These are phyloP conservation scores for Apocheima hispidaria DNA, from an alignment of 2,888 invertebrate species.

Conservation along the genomic window DNA sequence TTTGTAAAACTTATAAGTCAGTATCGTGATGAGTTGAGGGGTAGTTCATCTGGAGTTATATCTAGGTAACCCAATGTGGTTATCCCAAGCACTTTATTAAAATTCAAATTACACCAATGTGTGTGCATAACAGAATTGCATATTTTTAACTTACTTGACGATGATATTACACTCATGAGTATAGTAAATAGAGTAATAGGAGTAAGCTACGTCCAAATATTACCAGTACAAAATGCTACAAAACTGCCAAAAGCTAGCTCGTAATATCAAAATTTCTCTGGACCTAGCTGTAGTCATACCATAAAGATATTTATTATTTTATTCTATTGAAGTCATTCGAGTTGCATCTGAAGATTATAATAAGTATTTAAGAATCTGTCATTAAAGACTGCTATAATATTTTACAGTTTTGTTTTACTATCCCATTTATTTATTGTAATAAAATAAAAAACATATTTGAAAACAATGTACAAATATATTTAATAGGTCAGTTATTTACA, in stretches of 20 bases:
- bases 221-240: slow-evolving; percentile 40
- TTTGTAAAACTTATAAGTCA: slow-evolving; percentile 45
- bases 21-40: slow-evolving; percentile 33
- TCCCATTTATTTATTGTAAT: slow-evolving; percentile 30
- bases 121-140: not conserved
- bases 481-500: slow-evolving; percentile 39
- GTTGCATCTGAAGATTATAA: slow-evolving; percentile 46
- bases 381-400: slow-evolving; percentile 78
- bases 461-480: slow-evolving; percentile 46
- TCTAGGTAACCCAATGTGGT: not conserved
- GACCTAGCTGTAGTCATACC: slow-evolving; percentile 55
- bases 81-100: not conserved
- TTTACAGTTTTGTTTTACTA: slow-evolving; percentile 43
- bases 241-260: slow-evolving; percentile 48
- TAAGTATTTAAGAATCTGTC: slow-evolving; percentile 69
- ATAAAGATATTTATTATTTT: slow-evolving; percentile 68
- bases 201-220: slow-evolving; percentile 44
- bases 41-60: slow-evolving; percentile 25
- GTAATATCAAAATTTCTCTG: slow-evolving; percentile 41
- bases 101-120: not conserved
- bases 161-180: slow-evolving; percentile 21
- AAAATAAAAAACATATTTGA: not conserved
- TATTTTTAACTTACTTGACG: slow-evolving; percentile 7
- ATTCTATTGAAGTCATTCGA: slow-evolving; percentile 63
- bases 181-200: slow-evolving; percentile 27